phyloP scores from a whole-genome alignment of 2,113 vertebrate genomes.

The Bungarus multicinctus region DNA sequence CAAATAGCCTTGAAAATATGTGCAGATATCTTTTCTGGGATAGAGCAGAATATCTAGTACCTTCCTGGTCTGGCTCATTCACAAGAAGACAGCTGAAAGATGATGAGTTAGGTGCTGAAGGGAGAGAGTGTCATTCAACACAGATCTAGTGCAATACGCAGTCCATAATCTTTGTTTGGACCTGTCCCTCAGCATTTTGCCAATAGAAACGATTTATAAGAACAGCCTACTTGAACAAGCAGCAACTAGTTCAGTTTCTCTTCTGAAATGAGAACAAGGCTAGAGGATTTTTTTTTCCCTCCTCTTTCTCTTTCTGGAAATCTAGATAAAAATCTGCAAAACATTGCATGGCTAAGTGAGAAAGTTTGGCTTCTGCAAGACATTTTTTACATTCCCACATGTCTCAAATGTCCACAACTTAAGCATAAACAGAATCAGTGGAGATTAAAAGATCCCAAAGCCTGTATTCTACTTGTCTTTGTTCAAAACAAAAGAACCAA shows the following conservation, averaged over 20 bases:
- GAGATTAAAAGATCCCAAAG: slow-evolving; percentile 53
- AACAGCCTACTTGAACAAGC: slow-evolving; percentile 20
- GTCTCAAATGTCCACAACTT: slow-evolving; percentile 54
- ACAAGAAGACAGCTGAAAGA: background rate
- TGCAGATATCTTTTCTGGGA: background rate
- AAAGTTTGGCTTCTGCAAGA: slow-evolving; percentile 41
- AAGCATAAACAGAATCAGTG: slow-evolving; percentile 49
- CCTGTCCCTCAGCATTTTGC: background rate
- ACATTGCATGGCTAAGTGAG: slow-evolving; percentile 35
- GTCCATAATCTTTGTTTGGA: background rate
- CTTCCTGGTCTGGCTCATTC: background rate
- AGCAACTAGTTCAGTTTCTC: background rate
- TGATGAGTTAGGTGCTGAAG: background rate
- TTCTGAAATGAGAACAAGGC: slow-evolving; percentile 3
- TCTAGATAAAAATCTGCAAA: slow-evolving; percentile 35
- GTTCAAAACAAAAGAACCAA: slow-evolving; percentile 16
- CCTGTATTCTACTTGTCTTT: slow-evolving; percentile 41
- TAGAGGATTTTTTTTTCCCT: background rate
- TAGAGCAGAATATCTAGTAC: background rate
- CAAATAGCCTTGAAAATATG: background rate
- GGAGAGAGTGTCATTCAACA: background rate
- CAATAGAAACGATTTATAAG: background rate
- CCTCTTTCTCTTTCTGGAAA: background rate
- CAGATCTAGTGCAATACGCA: background rate
- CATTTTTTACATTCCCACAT: slow-evolving; percentile 58